These are phyloP conservation scores for Apotomis capreana DNA, from an alignment of 2,888 invertebrate species.

Conservation along the genomic window DNA sequence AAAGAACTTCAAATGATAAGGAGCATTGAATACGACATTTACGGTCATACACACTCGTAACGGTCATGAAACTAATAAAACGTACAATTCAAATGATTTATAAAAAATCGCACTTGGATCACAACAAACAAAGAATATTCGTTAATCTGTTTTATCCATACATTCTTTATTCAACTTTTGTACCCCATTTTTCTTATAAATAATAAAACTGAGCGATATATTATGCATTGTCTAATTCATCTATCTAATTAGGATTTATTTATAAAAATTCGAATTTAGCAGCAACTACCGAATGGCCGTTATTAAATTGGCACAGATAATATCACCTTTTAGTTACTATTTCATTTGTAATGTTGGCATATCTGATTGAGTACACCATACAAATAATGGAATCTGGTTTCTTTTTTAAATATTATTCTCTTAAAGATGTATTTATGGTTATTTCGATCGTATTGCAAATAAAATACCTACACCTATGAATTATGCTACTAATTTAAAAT, in stretches of 20 bases:
- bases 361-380: slow-evolving; percentile 7
- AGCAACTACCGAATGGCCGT: slow-evolving; percentile 28
- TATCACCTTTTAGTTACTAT: slow-evolving; percentile 26
- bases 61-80: no score
- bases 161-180: slow-evolving; percentile 51
- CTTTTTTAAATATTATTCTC: slow-evolving; percentile 12
- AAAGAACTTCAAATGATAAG: no score
- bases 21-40: no score
- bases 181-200: slow-evolving; percentile 44
- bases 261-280: slow-evolving; percentile 29
- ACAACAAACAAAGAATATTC: background rate
- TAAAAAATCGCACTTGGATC: background rate
- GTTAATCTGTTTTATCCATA: slow-evolving; percentile 42
- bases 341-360: slow-evolving; percentile 19
- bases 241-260: slow-evolving; percentile 22
- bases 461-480: slow-evolving; percentile 27
- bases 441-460: slow-evolving; percentile 12
- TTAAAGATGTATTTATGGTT: slow-evolving; percentile 3
- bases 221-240: slow-evolving; percentile 17
- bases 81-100: no score
- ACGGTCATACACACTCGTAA: no score
- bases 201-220: slow-evolving; percentile 39
- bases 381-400: slow-evolving; percentile 20
- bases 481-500: slow-evolving; percentile 27
- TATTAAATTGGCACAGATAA: slow-evolving; percentile 38